A percentile compares a stretch with the other conserved stretches of the same genome.
These are phyloP conservation scores for Acronicta aceris DNA, from an alignment of 2,888 invertebrate genomes.

Conservation along the genomic window DNA sequence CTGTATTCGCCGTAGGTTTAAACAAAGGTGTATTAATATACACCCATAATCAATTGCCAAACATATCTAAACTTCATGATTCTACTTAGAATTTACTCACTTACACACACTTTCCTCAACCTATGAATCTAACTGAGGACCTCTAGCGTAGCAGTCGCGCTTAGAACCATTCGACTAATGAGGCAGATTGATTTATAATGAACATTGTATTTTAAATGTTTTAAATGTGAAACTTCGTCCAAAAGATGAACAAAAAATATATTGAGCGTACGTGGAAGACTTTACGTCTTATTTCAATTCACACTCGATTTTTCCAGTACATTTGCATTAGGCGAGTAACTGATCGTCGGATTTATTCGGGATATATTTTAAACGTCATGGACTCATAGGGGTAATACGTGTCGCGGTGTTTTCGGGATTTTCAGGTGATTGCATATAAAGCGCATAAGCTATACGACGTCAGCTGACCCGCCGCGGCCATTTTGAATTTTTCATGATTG, in stretches of 20 bases:
- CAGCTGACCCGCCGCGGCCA: slow-evolving; percentile 46
- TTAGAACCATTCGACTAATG: no score
- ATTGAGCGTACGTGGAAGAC: slow-evolving; percentile 6
- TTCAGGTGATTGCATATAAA: slow-evolving; percentile 56
- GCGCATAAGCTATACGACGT: slow-evolving; percentile 54
- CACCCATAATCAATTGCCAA: no score
- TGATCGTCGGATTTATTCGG: slow-evolving; percentile 33
- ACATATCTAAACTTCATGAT: no score
- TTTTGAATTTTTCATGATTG: slow-evolving; percentile 62
- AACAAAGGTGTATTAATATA: no score
- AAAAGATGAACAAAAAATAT: slow-evolving; percentile 12
- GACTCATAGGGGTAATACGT: slow-evolving; percentile 3
- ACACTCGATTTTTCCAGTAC: slow-evolving; percentile 34
- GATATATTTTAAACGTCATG: slow-evolving; percentile 35
- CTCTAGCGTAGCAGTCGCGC: no score
- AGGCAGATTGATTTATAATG: slow-evolving; percentile 9
- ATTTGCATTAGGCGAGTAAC: slow-evolving; percentile 30
- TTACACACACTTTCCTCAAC: no score
- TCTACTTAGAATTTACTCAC: no score
- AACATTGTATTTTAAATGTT: slow-evolving; percentile 18
- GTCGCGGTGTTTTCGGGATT: slow-evolving; percentile 34
- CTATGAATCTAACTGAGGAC: no score
- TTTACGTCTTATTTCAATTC: slow-evolving; percentile 21
- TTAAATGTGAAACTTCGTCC: slow-evolving; percentile 8
- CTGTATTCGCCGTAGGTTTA: no score